phyloP scores from a whole-genome alignment of 2,113 vertebrate species.

The Lepidothrix coronata region DNA sequence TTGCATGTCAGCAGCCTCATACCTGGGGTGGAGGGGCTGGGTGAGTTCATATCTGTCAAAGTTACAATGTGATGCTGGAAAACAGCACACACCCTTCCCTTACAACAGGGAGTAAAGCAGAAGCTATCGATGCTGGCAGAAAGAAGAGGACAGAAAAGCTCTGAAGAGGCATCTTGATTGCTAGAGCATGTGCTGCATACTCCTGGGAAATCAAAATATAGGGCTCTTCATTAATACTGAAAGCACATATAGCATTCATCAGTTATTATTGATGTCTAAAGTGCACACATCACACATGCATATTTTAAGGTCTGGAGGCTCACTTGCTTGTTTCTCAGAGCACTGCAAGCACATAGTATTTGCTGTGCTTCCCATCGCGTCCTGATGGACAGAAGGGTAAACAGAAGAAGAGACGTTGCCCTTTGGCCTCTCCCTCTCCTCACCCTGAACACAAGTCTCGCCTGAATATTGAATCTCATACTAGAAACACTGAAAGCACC shows the following conservation, averaged over 20 bases:
- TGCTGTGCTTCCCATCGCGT: background rate
- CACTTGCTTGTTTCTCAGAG: background rate
- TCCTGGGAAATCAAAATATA: conserved; percentile 37
- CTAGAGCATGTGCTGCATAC: background rate
- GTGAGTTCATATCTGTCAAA: background rate
- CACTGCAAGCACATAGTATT: background rate
- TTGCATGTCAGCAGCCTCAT: background rate
- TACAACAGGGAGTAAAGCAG: background rate
- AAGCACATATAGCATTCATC: conserved; percentile 10
- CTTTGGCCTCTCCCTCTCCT: background rate
- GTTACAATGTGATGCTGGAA: background rate
- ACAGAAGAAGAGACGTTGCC: background rate
- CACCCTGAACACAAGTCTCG: background rate
- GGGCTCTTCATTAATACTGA: conserved; percentile 31
- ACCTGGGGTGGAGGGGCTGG: background rate
- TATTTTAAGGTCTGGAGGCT: background rate
- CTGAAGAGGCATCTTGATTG: conserved; percentile 38
- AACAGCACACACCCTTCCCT: background rate
- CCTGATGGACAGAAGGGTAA: background rate
- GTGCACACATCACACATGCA: background rate
- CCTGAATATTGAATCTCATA: background rate
- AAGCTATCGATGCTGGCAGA: background rate
- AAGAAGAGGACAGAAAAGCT: background rate
- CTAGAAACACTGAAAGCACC: background rate
- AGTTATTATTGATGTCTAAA: conserved; percentile 10